These are phyloP conservation scores for Clitarchus hookeri DNA, from an alignment of 2,888 invertebrate genomes.

Conservation along the genomic window DNA sequence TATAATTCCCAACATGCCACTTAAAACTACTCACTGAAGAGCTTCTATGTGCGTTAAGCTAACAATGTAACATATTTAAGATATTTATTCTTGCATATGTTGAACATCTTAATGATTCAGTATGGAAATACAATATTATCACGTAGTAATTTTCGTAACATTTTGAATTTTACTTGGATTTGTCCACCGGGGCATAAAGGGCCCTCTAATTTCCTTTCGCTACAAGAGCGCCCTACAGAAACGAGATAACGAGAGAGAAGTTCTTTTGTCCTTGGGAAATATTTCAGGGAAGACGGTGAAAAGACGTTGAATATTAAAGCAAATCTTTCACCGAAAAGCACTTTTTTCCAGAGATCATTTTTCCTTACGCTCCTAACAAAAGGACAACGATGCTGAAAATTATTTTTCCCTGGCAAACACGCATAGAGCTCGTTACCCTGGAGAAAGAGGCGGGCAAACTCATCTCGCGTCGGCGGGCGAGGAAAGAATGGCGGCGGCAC, in stretches of 20 bases:
- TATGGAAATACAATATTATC: too few species aligned
- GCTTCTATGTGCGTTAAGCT: too few species aligned
- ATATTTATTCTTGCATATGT: too few species aligned
- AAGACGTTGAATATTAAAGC: slow-evolving; percentile 14
- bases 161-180: not conserved
- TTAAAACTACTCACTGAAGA: too few species aligned
- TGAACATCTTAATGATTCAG: too few species aligned
- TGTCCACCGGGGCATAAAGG: not conserved
- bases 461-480: not conserved
- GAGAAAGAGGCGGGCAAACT: not conserved
- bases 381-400: slow-evolving; percentile 14
- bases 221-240: not conserved
- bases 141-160: not conserved
- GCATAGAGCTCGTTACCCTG: not conserved
- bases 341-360: not conserved
- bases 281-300: not conserved
- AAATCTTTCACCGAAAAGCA: slow-evolving; percentile 14
- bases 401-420: slow-evolving; percentile 14
- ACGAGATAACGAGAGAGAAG: not conserved
- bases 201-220: not conserved
- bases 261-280: not conserved
- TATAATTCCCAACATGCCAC: too few species aligned
- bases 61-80: too few species aligned
- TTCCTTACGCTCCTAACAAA: not conserved
- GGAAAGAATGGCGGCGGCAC: not conserved